Conservation (phyloP, 2,797 vertebrate genomes). For the Galaxias olidus region DNA sequence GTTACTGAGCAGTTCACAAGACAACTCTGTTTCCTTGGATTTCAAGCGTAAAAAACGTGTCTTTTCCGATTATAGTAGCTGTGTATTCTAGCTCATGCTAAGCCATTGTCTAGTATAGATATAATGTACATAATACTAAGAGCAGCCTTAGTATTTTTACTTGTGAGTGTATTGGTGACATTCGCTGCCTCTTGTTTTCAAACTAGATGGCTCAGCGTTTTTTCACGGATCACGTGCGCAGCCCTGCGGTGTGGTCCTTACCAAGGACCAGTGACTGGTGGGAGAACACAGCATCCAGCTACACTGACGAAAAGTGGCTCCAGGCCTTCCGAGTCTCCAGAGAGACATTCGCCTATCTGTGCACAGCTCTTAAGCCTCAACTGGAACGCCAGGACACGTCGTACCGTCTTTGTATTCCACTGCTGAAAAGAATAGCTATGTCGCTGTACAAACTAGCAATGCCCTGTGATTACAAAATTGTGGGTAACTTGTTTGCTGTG, state of each 20-base stretch:
- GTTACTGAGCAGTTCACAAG: no score
- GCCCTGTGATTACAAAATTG: slow-evolving; percentile 12
- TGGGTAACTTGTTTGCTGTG: slow-evolving; percentile 16
- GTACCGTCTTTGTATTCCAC: slow-evolving; percentile 19
- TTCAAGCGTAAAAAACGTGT: no score
- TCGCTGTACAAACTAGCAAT: slow-evolving; percentile 21
- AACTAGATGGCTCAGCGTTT: slow-evolving; percentile 3
- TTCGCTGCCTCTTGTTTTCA: not conserved
- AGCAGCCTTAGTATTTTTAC: not conserved
- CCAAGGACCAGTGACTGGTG: slow-evolving; percentile 18
- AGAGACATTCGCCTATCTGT: slow-evolving; percentile 19
- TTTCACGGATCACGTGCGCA: not conserved
- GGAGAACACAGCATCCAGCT: slow-evolving; percentile 4
- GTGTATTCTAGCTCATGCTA: no score
- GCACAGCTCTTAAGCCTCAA: not conserved
- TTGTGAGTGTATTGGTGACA: not conserved
- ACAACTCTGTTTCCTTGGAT: no score
- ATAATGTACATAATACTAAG: no score
- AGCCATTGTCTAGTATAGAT: not conserved
- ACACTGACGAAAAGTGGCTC: slow-evolving; percentile 18
- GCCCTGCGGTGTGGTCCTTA: slow-evolving; percentile 13
- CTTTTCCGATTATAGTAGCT: no score
- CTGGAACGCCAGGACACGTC: slow-evolving; percentile 19
- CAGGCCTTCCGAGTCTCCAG: slow-evolving; percentile 16
- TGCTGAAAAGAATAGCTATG: slow-evolving; percentile 20